Percentiles rank a stretch among this genome's conserved stretches.
phyloP scores from a whole-genome alignment of 2,797 vertebrate species.

The Myotis pilosus region DNA sequence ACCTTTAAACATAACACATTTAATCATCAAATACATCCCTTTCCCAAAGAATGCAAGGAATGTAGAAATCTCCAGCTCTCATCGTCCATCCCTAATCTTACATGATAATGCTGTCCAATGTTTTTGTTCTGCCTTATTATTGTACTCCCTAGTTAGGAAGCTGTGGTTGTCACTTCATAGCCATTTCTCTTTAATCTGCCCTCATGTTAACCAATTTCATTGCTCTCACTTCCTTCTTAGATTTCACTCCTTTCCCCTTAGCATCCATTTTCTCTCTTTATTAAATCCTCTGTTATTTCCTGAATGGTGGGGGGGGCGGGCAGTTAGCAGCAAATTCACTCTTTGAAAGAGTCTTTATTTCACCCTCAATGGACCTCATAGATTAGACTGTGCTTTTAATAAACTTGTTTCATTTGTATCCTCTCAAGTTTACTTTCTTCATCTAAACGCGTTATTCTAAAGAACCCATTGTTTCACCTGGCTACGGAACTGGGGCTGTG shows the following conservation, averaged over 20 bases:
- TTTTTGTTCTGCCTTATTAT: neutral
- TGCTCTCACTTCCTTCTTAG: neutral
- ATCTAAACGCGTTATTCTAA: neutral
- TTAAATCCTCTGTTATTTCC: neutral
- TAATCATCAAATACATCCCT: neutral
- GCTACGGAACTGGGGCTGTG: neutral
- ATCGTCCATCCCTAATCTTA: neutral
- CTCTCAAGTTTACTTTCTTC: neutral
- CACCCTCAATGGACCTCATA: no score
- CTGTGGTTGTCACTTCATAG: neutral
- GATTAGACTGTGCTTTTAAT: neutral
- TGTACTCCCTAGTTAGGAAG: neutral
- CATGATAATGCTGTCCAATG: neutral
- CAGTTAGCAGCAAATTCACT: neutral
- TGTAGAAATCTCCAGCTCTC: neutral
- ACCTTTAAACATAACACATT: neutral
- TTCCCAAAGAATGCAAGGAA: neutral
- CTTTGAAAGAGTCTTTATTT: neutral
- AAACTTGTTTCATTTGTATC: neutral
- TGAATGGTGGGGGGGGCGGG: neutral
- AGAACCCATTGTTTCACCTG: neutral
- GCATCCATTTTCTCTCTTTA: neutral
- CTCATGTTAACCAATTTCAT: neutral
- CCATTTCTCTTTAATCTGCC: neutral
- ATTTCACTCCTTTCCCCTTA: neutral